Evolutionary conservation across 2,113 vertebrate genomes (phyloP), one percentile per base, ranked within the genome.

Genomic region (Myotis lucifugus): DNA sequence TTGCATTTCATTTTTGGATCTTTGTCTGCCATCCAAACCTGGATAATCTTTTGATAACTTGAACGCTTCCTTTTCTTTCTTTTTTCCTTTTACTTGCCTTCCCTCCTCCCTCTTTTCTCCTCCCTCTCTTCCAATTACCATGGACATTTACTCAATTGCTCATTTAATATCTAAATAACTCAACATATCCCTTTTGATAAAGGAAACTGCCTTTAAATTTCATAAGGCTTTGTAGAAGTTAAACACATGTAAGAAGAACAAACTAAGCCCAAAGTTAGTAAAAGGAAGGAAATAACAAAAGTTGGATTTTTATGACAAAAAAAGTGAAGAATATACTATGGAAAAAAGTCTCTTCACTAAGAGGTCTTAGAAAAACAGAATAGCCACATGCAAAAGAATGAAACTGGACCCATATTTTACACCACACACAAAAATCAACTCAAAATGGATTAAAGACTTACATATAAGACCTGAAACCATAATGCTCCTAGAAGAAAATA

Each of bases 131-230:
- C 27, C n/a, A 50, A 48, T 52, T 73, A 66, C 19, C 34, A 17
- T 56, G 18, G 17, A 42, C 1, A 34, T 40, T 83, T 82, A 73
- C 23, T 69, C 50, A 90, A 5, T 59, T 89, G n/a, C 76, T 72
- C 23, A 46, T 52, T 5, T 86, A 25, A 59, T 73, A 67, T 25
- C 13, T 64, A 81, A 95, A 64, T 40, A 85, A 85, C 4, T 79
- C 34, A 85, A 32, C 8, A 48, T 74, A 64, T 88, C 29, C 8
- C 4, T 64, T 85, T 69, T 69, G 13, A 93, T 23, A 89, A 73
- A 85, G 50, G n/a, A 82, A 54, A 8, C 23, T n/a, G 25, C 52
- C 27, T 93, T 86, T 95, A 85, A 84, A 91, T 82, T 82, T 82
- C n/a, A 46, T 13, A 21, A 42, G 23, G 29, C 25, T 91, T 88